Evolutionary conservation across 2,113 vertebrate genomes (phyloP).

Genomic region (Myxocyprinus asiaticus): DNA sequence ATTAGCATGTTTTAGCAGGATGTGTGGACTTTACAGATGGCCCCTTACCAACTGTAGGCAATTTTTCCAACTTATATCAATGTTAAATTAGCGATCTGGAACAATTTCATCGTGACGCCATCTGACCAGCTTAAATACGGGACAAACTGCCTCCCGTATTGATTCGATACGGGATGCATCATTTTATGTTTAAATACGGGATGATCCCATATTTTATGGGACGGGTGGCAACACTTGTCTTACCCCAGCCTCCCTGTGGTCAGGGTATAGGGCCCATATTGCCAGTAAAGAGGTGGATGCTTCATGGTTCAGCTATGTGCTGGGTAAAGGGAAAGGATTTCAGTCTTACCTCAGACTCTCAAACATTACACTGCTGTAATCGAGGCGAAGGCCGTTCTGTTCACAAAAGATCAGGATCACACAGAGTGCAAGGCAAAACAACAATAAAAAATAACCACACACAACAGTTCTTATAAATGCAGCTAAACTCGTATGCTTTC

Average conservation of each 20-base stretch:
- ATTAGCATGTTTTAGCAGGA: too few species aligned
- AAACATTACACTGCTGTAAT: slow-evolving; percentile 48
- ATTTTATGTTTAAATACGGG: too few species aligned
- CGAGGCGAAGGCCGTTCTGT: slow-evolving; percentile 9
- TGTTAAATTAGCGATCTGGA: too few species aligned
- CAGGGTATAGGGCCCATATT: slow-evolving; percentile 62
- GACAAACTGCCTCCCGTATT: too few species aligned
- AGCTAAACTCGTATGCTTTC: slow-evolving; percentile 43
- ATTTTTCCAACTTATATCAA: too few species aligned
- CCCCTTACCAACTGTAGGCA: too few species aligned
- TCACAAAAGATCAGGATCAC: slow-evolving; percentile 21
- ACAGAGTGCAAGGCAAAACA: slow-evolving; percentile 33
- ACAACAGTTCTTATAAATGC: slow-evolving; percentile 50
- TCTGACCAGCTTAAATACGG: too few species aligned
- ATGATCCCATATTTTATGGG: too few species aligned
- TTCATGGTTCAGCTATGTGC: slow-evolving; percentile 81
- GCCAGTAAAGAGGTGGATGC: slow-evolving; percentile 78
- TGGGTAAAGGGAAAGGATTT: slow-evolving; percentile 77
- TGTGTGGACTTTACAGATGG: too few species aligned
- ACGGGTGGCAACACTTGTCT: too few species aligned
- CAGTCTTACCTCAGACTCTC: slow-evolving; percentile 66
- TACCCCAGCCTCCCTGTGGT: slow-evolving; percentile 75
- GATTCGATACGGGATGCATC: too few species aligned
- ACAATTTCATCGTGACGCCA: too few species aligned
- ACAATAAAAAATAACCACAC: slow-evolving; percentile 27